Percentiles rank a stretch among this genome's conserved stretches.
Evolutionary conservation across 2,113 vertebrate species (phyloP).

Genomic region (Poecilia latipinna): DNA sequence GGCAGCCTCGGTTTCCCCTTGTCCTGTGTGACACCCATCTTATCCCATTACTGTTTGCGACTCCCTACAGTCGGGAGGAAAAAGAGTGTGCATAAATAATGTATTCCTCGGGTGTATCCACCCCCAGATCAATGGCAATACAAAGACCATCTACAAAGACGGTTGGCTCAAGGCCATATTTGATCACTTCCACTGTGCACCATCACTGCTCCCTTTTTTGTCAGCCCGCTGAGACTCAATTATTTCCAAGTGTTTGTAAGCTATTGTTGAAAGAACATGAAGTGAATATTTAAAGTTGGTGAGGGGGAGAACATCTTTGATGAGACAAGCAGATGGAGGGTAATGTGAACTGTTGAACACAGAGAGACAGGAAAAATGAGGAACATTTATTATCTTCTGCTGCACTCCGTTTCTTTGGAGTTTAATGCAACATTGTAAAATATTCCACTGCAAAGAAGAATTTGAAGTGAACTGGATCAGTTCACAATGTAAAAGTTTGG

Average conservation of each 20-base stretch:
- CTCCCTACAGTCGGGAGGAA: slow-evolving; percentile 48
- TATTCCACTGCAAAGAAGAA: slow-evolving; percentile 36
- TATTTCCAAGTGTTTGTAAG: slow-evolving; percentile 82
- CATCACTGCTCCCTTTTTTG: slow-evolving; percentile 65
- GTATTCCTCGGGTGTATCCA: slow-evolving; percentile 74
- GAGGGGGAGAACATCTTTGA: slow-evolving; percentile 65
- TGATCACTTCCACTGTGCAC: slow-evolving; percentile 76
- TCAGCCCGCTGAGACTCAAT: slow-evolving; percentile 77
- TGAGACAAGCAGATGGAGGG: slow-evolving; percentile 71
- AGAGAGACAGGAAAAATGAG: slow-evolving; percentile 6
- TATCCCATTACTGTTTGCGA: slow-evolving; percentile 65
- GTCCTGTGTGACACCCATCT: slow-evolving; percentile 63
- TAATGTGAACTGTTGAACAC: slow-evolving; percentile 60
- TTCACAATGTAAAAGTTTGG: slow-evolving; percentile 9
- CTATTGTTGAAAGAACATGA: slow-evolving; percentile 78
- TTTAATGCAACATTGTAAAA: slow-evolving; percentile 40
- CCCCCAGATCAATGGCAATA: slow-evolving; percentile 80
- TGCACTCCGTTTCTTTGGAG: slow-evolving; percentile 32
- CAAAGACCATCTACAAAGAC: slow-evolving; percentile 81
- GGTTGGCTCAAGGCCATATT: slow-evolving; percentile 82
- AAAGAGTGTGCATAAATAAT: slow-evolving; percentile 74
- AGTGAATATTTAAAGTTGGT: slow-evolving; percentile 74
- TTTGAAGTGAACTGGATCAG: slow-evolving; percentile 51
- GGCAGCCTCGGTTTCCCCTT: slow-evolving; percentile 28
- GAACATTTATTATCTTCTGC: slow-evolving; percentile 35